Evolutionary conservation across 92 coral and sea anemone species (phyloP).

Genomic region (Plumapathes pennacea): DNA sequence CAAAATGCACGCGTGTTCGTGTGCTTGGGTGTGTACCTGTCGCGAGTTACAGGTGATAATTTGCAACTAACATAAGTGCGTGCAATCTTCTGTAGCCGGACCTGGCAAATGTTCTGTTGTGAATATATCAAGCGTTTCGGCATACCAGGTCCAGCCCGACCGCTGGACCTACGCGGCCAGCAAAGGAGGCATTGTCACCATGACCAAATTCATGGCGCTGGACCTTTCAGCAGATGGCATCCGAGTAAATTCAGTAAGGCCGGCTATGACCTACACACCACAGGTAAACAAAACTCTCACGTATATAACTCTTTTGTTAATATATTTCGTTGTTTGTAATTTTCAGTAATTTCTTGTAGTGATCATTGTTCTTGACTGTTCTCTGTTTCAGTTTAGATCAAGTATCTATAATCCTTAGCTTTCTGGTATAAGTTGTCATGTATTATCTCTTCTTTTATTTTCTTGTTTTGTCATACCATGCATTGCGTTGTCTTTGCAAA

Average conservation of each 20-base stretch:
- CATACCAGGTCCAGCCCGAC: slow-evolving; percentile 9
- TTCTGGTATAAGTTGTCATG: no score
- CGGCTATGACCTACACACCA: slow-evolving; percentile 44
- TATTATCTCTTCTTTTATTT: not conserved
- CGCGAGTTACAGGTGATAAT: no score
- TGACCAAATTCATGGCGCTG: slow-evolving; percentile 60
- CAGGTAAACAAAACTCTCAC: slow-evolving; percentile 33
- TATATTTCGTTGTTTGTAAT: not conserved
- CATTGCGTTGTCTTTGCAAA: not conserved
- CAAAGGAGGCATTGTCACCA: slow-evolving; percentile 48
- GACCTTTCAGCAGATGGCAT: slow-evolving; percentile 60
- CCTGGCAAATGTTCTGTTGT: slow-evolving; percentile 17
- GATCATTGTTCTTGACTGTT: no score
- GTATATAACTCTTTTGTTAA: not conserved
- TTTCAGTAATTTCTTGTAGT: not conserved
- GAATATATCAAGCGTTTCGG: slow-evolving; percentile 12
- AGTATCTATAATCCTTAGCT: no score
- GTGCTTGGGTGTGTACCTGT: no score
- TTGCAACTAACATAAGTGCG: no score
- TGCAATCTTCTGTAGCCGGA: not conserved
- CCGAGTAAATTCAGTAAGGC: slow-evolving; percentile 59
- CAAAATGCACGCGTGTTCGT: no score
- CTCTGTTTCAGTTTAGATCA: no score
- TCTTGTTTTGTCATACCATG: no score
- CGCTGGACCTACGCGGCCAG: slow-evolving; percentile 44